Evolutionary conservation across 37 sponge, comb jelly and placozoan species (phyloP).

Genomic region (Haliclona indistincta): DNA sequence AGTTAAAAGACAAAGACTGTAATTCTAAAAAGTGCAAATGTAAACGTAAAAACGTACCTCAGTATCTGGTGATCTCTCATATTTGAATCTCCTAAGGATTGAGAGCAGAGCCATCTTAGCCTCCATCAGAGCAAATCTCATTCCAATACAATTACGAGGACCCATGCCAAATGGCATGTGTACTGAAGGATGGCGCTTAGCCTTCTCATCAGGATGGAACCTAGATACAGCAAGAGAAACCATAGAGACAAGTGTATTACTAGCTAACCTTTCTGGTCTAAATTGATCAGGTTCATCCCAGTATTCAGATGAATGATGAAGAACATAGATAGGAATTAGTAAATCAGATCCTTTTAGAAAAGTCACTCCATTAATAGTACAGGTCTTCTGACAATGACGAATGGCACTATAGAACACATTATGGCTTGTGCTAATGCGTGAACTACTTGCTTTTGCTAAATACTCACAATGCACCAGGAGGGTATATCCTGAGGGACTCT

Average conservation of each 20-base stretch:
- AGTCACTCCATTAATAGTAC: conserved; percentile 8
- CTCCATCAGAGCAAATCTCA: conserved; percentile 81
- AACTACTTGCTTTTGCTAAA: too few species aligned
- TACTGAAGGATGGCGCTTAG: conserved; percentile 34
- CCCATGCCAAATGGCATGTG: conserved; percentile 82
- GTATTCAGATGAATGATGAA: conserved; percentile 70
- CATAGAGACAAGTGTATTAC: background rate
- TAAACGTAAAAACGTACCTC: conserved; percentile 7
- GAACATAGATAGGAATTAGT: background rate
- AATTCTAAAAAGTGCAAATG: too few species aligned
- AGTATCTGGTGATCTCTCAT: conserved; percentile 50
- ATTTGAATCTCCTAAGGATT: conserved; percentile 52
- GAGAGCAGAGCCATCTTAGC: conserved; percentile 67
- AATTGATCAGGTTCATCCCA: conserved; percentile 82
- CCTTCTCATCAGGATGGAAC: conserved; percentile 70
- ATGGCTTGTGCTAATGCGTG: too few species aligned
- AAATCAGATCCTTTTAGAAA: conserved; percentile 47
- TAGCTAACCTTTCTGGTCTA: conserved; percentile 67
- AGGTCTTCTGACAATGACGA: too few species aligned
- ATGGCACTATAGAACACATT: too few species aligned
- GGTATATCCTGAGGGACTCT: conserved; percentile 77
- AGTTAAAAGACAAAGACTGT: background rate
- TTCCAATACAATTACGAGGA: conserved; percentile 81
- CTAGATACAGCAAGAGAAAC: conserved; percentile 2
- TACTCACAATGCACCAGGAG: conserved; percentile 66